These are phyloP conservation scores for Xestia ashworthii DNA, from an alignment of 2,888 invertebrate genomes.

Conservation along the genomic window DNA sequence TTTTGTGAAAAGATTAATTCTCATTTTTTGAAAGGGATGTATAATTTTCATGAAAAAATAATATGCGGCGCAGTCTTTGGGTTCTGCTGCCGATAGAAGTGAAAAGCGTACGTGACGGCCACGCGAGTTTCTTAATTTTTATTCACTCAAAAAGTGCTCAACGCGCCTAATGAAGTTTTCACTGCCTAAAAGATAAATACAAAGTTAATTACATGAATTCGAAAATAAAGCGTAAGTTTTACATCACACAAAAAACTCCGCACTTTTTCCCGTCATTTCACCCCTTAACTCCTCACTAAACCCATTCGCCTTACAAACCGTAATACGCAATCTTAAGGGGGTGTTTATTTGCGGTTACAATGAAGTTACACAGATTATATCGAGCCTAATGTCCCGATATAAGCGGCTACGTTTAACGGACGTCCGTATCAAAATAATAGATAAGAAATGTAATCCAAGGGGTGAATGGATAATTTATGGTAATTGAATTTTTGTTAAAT, in stretches of 20 bases:
- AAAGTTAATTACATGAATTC: background rate
- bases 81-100: no score
- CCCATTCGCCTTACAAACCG: slow-evolving; percentile 13
- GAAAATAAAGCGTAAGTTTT: background rate
- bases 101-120: no score
- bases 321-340: slow-evolving; percentile 39
- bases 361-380: slow-evolving; percentile 60
- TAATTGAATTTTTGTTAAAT: slow-evolving; percentile 66
- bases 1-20: background rate
- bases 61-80: no score
- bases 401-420: slow-evolving; percentile 49
- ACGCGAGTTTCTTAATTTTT: no score
- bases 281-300: slow-evolving; percentile 4
- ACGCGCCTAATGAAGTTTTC: no score
- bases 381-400: slow-evolving; percentile 56
- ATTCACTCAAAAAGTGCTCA: no score
- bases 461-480: slow-evolving; percentile 56
- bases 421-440: slow-evolving; percentile 59
- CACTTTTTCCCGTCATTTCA: background rate
- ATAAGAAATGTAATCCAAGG: slow-evolving; percentile 56
- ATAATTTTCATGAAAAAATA: background rate
- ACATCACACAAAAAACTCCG: background rate
- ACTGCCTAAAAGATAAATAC: background rate
- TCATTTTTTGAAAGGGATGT: background rate
- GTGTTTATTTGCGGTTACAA: slow-evolving; percentile 60